These are phyloP conservation scores for Phyllostomus hastatus DNA, from an alignment of 2,113 vertebrate species.

Conservation along the genomic window DNA sequence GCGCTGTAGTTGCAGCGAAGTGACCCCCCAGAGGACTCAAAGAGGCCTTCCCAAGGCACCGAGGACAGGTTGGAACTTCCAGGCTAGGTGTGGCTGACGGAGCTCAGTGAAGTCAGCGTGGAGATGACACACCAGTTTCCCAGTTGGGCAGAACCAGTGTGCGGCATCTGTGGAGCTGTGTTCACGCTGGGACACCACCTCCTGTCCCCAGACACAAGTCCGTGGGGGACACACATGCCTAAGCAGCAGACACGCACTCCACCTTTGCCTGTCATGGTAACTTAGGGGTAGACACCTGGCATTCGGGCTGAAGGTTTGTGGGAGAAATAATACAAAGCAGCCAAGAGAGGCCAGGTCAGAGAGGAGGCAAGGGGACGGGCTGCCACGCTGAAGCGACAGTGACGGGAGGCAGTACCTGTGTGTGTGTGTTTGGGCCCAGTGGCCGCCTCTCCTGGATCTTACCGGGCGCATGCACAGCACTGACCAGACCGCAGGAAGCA, in stretches of 20 bases:
- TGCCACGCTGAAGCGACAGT: neutral
- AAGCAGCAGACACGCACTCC: too few relatives aligned
- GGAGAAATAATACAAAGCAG: neutral
- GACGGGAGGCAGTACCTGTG: neutral
- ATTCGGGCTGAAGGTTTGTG: neutral
- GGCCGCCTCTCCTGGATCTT: neutral
- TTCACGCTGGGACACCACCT: neutral
- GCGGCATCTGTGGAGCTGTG: neutral
- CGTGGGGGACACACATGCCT: too few relatives aligned
- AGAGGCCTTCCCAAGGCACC: fast-evolving
- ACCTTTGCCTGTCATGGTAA: neutral
- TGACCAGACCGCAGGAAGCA: neutral
- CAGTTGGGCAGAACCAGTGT: neutral
- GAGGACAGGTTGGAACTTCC: neutral
- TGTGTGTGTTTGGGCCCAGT: neutral
- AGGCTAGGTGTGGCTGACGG: neutral
- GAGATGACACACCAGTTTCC: neutral
- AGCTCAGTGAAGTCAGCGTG: neutral
- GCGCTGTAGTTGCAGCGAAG: neutral
- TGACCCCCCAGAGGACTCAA: neutral
- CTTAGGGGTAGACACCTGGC: neutral
- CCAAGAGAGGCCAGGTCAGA: neutral
- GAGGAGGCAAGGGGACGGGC: neutral
- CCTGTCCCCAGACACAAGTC: neutral
- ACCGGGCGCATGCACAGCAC: too few relatives aligned